Evolutionary conservation across 2,888 invertebrate species (phyloP).

Genomic region (Hedychridium roseum): DNA sequence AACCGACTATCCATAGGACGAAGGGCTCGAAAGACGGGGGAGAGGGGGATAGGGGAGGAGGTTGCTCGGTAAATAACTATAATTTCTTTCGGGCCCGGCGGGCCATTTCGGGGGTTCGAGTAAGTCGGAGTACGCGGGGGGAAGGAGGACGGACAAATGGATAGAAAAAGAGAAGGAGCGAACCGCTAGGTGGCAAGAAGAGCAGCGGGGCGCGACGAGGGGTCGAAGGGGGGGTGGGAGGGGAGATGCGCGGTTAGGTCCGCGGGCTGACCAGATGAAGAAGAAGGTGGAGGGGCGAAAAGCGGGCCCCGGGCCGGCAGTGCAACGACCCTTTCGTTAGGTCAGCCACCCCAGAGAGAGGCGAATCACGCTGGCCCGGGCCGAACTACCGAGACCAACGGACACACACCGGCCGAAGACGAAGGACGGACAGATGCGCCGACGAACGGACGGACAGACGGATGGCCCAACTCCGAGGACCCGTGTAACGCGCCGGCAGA

Average conservation of each 20-base stretch:
- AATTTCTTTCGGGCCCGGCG: slow-evolving; percentile 54
- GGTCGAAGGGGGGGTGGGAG: no score
- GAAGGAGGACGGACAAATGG: slow-evolving; percentile 6
- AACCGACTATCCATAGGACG: slow-evolving; percentile 53
- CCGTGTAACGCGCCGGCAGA: background rate
- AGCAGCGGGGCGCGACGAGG: slow-evolving; percentile 12
- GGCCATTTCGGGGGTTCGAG: slow-evolving; percentile 46
- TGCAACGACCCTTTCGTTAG: slow-evolving; percentile 52
- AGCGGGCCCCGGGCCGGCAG: slow-evolving; percentile 48
- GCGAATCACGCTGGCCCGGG: slow-evolving; percentile 26
- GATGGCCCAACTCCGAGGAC: slow-evolving; percentile 14
- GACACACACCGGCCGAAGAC: no score
- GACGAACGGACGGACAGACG: slow-evolving; percentile 31
- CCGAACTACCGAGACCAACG: slow-evolving; percentile 4
- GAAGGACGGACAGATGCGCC: slow-evolving; percentile 21
- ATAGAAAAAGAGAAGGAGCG: slow-evolving; percentile 22
- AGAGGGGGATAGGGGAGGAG: no score
- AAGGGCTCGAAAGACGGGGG: slow-evolving; percentile 46
- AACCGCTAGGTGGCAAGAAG: slow-evolving; percentile 20
- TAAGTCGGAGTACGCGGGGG: slow-evolving; percentile 8
- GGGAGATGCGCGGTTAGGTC: no score
- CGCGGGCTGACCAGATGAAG: slow-evolving; percentile 43
- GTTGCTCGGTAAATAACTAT: slow-evolving; percentile 63
- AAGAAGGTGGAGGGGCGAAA: slow-evolving; percentile 50
- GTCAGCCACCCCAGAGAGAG: slow-evolving; percentile 60